Evolutionary conservation across 1,140 invertebrate species (phyloP).

Genomic region (Tachypleus tridentatus): DNA sequence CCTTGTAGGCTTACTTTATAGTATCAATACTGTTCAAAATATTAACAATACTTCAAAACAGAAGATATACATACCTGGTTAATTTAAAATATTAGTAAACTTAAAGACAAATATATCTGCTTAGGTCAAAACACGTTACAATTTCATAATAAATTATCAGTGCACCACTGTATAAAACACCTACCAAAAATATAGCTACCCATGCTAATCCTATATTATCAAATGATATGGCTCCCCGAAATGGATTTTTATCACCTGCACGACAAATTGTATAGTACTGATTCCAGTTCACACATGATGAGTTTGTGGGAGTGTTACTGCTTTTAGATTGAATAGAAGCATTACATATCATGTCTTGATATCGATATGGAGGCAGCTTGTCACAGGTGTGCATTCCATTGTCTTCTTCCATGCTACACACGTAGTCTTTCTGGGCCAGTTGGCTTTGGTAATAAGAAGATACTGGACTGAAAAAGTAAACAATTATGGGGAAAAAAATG

Average conservation of each 20-base stretch:
- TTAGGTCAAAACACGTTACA: too few species aligned
- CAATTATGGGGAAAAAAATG: not conserved
- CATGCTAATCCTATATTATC: conserved; percentile 99
- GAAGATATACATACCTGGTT: too few species aligned
- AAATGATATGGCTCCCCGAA: conserved; percentile 97
- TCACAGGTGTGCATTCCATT: conserved; percentile 88
- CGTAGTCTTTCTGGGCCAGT: conserved; percentile 85
- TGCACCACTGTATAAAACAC: conserved; percentile 26
- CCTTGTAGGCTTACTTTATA: too few species aligned
- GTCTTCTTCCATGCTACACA: conserved; percentile 85
- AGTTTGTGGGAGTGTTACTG: conserved; percentile 20
- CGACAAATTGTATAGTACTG: conserved; percentile 94
- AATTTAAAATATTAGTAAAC: too few species aligned
- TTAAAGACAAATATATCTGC: too few species aligned
- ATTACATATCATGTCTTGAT: conserved; percentile 53
- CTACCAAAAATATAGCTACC: conserved; percentile 99
- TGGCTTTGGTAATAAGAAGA: conserved; percentile 38
- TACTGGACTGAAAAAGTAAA: conserved; percentile 26
- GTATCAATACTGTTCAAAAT: too few species aligned
- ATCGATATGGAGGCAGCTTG: conserved; percentile 66
- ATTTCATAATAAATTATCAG: too few species aligned
- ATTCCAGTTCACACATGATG: conserved; percentile 92
- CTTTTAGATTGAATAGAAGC: conserved; percentile 27
- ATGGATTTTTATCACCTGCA: conserved; percentile 87
- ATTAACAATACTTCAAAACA: too few species aligned